These are phyloP conservation scores for Vidua macroura DNA, from an alignment of 2,113 vertebrate species.

Conservation along the genomic window DNA sequence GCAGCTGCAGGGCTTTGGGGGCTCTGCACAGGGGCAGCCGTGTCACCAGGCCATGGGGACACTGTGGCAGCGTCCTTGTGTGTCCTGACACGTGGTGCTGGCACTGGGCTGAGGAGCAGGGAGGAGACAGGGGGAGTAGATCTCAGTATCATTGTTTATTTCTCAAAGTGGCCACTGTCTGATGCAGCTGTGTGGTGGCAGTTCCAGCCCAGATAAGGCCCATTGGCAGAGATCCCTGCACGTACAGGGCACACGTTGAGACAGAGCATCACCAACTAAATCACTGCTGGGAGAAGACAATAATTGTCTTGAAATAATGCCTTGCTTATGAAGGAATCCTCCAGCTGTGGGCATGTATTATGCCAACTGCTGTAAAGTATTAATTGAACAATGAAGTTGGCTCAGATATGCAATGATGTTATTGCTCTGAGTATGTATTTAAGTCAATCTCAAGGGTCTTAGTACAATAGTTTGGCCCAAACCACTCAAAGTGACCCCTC, in stretches of 20 bases:
- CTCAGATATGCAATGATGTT: conserved; percentile 6
- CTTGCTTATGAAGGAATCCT: conserved; percentile 19
- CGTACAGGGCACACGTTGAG: conserved; percentile 23
- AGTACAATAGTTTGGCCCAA: neutral
- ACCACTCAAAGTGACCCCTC: neutral
- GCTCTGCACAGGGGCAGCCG: neutral
- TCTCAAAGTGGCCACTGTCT: conserved; percentile 53
- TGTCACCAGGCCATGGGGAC: fast-evolving
- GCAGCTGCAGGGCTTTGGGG: neutral
- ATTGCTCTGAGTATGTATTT: neutral
- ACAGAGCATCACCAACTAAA: neutral
- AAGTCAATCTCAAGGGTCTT: neutral
- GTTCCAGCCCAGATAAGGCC: neutral
- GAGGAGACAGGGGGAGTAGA: neutral
- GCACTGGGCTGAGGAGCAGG: neutral
- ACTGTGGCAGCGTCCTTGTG: neutral
- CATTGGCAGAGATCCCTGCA: neutral
- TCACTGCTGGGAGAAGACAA: conserved; percentile 40
- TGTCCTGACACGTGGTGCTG: neutral
- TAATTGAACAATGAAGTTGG: conserved; percentile 23
- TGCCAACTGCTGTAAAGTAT: neutral
- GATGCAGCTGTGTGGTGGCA: conserved; percentile 25
- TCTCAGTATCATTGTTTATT: conserved; percentile 26
- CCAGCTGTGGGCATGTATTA: conserved; percentile 40
- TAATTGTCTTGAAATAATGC: conserved; percentile 39